phyloP scores from a whole-genome alignment of 2,113 vertebrate species.

The Ptyas mucosa region DNA sequence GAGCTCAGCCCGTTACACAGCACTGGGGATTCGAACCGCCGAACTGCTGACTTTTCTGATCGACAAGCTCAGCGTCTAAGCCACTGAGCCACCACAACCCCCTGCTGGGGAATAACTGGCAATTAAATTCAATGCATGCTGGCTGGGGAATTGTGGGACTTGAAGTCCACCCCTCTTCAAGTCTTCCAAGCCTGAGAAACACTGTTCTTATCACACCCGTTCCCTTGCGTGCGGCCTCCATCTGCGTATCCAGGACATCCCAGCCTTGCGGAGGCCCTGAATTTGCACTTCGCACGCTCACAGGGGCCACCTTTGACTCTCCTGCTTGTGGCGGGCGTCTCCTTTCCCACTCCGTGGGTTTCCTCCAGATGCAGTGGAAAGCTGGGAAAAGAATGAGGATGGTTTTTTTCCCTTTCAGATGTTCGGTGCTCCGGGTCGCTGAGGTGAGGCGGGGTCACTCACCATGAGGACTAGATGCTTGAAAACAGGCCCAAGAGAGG shows the following conservation, averaged over 20 bases:
- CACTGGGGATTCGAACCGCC: no score
- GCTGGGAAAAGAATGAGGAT: neutral
- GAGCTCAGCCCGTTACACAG: no score
- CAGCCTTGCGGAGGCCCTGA: neutral
- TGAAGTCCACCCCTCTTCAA: neutral
- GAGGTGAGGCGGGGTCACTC: neutral
- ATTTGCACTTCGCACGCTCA: neutral
- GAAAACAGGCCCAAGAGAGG: no score
- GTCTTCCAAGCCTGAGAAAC: neutral
- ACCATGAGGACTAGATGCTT: neutral
- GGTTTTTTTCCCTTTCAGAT: no score
- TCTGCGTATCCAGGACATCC: neutral
- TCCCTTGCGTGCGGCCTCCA: neutral
- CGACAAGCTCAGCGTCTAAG: no score
- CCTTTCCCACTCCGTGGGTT: neutral
- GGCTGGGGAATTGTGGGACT: neutral
- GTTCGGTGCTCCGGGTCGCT: neutral
- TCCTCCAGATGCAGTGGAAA: neutral
- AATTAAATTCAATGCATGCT: neutral
- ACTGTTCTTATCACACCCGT: neutral
- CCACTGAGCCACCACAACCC: no score
- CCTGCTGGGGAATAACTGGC: neutral
- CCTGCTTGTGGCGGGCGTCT: neutral
- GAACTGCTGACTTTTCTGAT: no score
- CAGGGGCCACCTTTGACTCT: neutral